Evolutionary conservation across 1,140 invertebrate species (phyloP).

Genomic region (Augochlora pura): DNA sequence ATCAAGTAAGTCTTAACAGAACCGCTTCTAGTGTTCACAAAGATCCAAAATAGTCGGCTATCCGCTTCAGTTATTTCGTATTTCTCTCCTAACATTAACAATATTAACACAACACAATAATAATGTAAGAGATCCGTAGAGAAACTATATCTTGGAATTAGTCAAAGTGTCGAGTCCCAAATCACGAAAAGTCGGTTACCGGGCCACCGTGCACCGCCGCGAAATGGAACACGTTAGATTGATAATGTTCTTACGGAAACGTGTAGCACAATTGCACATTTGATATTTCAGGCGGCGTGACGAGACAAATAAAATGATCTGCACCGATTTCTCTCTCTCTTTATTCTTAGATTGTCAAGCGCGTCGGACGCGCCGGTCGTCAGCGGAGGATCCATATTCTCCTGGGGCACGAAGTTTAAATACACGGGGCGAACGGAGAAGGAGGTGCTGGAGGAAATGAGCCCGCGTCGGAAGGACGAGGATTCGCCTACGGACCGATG

Average conservation of each 20-base stretch:
- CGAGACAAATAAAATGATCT: not conserved
- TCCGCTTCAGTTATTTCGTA: no score
- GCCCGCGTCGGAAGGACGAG: constrained; percentile 79
- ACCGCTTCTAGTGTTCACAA: no score
- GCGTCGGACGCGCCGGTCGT: constrained; percentile 93
- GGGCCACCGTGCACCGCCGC: not conserved
- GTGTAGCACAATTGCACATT: not conserved
- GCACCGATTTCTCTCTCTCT: not conserved
- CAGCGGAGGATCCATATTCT: constrained; percentile 96
- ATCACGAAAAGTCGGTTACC: no score
- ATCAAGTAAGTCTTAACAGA: no score
- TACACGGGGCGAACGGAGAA: constrained; percentile 93
- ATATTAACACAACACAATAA: no score
- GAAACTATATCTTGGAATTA: no score
- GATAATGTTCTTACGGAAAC: not conserved
- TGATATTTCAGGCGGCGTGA: not conserved
- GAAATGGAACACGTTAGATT: not conserved
- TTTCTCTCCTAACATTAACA: no score
- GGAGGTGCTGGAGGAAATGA: constrained; percentile 90
- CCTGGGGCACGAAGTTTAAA: constrained; percentile 95
- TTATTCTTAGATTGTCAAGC: constrained; percentile 86
- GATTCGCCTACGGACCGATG: constrained; percentile 83
- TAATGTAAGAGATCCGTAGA: no score
- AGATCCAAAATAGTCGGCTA: no score
- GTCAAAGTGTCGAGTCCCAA: no score